Conservation (phyloP, 2,888 invertebrate species). For the Koerneria pararmatus region DNA sequence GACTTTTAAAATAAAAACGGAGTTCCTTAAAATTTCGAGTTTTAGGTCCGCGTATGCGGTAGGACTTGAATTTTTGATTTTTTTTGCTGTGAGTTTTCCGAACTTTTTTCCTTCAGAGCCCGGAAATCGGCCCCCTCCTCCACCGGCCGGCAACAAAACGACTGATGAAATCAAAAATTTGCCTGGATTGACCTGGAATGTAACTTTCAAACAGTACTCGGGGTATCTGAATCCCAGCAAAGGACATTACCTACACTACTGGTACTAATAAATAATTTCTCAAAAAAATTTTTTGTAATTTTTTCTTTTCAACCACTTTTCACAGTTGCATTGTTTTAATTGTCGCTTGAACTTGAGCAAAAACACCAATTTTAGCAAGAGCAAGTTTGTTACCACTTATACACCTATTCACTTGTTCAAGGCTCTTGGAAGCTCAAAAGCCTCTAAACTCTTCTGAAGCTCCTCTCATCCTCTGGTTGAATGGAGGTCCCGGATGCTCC, state of each 20-base stretch:
- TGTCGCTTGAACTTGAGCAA: not conserved
- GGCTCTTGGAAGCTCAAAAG: too few species aligned
- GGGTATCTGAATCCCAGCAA: slow-evolving; percentile 59
- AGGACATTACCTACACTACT: slow-evolving; percentile 60
- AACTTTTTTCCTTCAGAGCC: too few species aligned
- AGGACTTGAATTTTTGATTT: too few species aligned
- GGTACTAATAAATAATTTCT: slow-evolving; percentile 54
- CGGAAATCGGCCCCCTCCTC: too few species aligned
- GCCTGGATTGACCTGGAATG: slow-evolving; percentile 49
- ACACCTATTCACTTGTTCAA: too few species aligned
- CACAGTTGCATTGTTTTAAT: not conserved
- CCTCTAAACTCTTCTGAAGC: too few species aligned
- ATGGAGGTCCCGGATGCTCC: slow-evolving; percentile 48
- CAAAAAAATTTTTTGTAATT: too few species aligned
- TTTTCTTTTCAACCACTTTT: slow-evolving; percentile 1
- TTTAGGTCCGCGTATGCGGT: too few species aligned
- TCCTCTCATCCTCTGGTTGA: slow-evolving; percentile 53
- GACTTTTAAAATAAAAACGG: too few species aligned
- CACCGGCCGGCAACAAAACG: not conserved
- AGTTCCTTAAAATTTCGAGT: too few species aligned
- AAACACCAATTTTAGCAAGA: not conserved
- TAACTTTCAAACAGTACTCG: slow-evolving; percentile 62
- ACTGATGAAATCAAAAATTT: slow-evolving; percentile 54
- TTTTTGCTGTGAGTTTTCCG: too few species aligned
- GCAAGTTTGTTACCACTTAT: too few species aligned